Conservation (phyloP, 2,888 invertebrate genomes). For the Oligia latruncula region DNA sequence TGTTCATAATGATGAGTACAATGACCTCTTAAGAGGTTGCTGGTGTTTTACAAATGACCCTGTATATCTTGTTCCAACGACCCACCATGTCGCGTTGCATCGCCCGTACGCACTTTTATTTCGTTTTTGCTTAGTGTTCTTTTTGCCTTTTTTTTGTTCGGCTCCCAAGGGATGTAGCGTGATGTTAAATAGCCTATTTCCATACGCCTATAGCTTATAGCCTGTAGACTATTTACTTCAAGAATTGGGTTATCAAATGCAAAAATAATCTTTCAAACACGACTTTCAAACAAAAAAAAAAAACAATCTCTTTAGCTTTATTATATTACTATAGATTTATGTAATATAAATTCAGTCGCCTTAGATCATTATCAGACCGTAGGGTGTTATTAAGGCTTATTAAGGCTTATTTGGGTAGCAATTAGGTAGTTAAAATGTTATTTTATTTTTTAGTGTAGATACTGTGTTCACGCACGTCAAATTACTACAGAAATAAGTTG, state of each 20-base stretch:
- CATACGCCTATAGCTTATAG: too few species aligned
- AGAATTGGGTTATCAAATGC: neutral
- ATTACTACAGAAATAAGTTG: neutral
- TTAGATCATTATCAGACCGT: conserved; percentile 29
- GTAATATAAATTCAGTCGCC: conserved; percentile 6
- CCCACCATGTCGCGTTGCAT: neutral
- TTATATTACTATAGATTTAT: neutral
- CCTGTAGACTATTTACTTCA: neutral
- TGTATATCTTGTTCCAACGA: neutral
- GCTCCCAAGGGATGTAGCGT: too few species aligned
- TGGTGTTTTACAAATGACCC: too few species aligned
- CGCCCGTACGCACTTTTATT: neutral
- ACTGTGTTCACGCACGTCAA: neutral
- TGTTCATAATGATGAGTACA: too few species aligned
- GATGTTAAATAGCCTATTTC: too few species aligned
- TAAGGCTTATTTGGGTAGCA: conserved; percentile 13
- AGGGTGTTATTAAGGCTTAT: conserved; percentile 31
- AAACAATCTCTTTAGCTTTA: neutral
- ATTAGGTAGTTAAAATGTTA: conserved; percentile 6
- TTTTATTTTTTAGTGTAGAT: conserved; percentile 1
- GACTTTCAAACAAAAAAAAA: neutral
- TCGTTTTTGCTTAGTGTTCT: neutral
- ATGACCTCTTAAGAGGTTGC: too few species aligned
- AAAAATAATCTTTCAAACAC: neutral
- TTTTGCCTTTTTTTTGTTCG: neutral